Base-by-base conservation (phyloP, 2,113 vertebrate species). In the Regulus satrapa region DNA sequence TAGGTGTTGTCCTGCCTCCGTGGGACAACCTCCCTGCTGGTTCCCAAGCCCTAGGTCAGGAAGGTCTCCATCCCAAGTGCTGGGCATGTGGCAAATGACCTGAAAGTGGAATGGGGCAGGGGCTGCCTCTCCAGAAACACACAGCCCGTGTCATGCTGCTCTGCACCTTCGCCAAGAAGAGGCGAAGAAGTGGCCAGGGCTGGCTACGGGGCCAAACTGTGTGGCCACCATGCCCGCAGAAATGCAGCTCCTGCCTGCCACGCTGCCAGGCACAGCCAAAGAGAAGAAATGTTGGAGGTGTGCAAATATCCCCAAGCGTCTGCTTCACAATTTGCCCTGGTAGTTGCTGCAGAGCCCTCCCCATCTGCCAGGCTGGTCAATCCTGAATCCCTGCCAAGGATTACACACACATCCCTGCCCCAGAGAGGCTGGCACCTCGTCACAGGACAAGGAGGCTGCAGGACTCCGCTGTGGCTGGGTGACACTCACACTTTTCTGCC, bases 121-220 rank as follows among this genome's bases (percentile, higher is more conserved):
- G 19, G 25, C 74, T 66, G 32, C 20, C 66, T 18, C 26, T 94
- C 49, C 80, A 54, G n/a, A 73, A 76, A n/a, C 8, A 54, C 34
- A 23, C 0, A 1, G 24, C 36, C 24, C 12, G 48, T n/a, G 59
- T 32, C 49, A 40, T 2, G 8, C 45, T 40, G 48, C 66, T 18
- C n/a, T 0, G 2, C 31, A 41, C 14, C 38, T 79, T 54, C 61
- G 32, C 12, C 12, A 16, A 0, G 0, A 72, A 85, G 34, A 81
- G 18, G 32, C 9, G n/a, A n/a, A 29, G 73, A 89, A 89, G 43
- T 3, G 2, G 54, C 18, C 10, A 7, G 18, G 21, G 14, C 74
- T 41, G 49, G 41, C 32, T 38, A 8, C n/a, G 74, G 18, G 56
- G 34, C 12, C n/a, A 32, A n/a, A 80, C 59, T 29, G 9, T 0